These are phyloP conservation scores for Gnathonemus echidnorhynchus DNA, from an alignment of 2,113 vertebrate genomes.

Conservation along the genomic window DNA sequence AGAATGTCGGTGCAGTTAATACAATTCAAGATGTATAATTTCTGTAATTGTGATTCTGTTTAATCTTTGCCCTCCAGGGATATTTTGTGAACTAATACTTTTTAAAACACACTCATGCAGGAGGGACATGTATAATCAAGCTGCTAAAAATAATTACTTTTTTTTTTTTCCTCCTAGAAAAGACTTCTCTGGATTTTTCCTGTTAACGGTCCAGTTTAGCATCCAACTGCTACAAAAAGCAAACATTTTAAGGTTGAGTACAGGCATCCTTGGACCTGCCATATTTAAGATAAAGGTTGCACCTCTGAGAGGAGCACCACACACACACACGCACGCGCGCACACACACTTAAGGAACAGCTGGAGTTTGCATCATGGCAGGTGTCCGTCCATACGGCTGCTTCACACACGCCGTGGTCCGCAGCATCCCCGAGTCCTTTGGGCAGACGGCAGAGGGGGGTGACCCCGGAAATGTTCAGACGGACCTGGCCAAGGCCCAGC, in stretches of 20 bases:
- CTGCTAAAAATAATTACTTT: neutral
- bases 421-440: constrained; percentile 70
- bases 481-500: constrained; percentile 78
- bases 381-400: constrained; percentile 59
- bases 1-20: neutral
- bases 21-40: neutral
- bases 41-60: neutral
- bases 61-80: constrained; percentile 6
- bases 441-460: constrained; percentile 31
- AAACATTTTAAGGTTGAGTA: neutral
- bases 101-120: neutral
- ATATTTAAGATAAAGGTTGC: neutral
- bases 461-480: constrained; percentile 32
- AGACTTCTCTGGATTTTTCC: neutral
- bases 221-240: neutral
- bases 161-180: neutral
- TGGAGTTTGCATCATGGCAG: constrained; percentile 48
- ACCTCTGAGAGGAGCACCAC: neutral
- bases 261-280: neutral
- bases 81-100: neutral
- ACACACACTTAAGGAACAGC: neutral
- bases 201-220: neutral
- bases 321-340: neutral
- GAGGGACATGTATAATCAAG: neutral
- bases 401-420: constrained; percentile 84